Evolutionary conservation across 2,113 vertebrate genomes (phyloP).

Genomic region (Lagopus muta): DNA sequence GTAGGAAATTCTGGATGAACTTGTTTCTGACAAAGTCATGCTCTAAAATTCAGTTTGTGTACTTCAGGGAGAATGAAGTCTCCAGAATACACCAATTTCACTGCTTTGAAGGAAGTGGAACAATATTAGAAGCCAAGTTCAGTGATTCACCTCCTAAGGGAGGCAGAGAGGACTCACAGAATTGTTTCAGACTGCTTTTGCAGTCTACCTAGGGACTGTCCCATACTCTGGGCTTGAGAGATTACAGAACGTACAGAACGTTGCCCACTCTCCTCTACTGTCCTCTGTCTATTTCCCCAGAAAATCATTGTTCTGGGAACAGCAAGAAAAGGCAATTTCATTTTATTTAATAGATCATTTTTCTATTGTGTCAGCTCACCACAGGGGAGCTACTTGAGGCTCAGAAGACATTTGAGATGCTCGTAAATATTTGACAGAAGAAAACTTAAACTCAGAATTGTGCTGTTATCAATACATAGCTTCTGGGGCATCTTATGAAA

Average conservation of each 20-base stretch:
- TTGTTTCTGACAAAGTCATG: background rate
- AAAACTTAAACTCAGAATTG: background rate
- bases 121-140: background rate
- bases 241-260: rapidly evolving
- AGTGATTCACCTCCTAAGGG: background rate
- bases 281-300: background rate
- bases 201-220: background rate
- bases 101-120: background rate
- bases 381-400: background rate
- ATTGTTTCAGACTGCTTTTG: background rate
- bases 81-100: background rate
- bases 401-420: background rate
- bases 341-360: background rate
- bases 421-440: background rate
- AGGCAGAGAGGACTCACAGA: background rate
- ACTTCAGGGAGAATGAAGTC: background rate
- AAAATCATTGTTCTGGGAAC: background rate
- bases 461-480: background rate
- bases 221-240: background rate
- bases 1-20: background rate
- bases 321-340: background rate
- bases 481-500: background rate
- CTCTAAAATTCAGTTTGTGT: background rate
- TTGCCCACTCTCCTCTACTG: background rate
- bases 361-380: background rate